Base-by-base conservation (phyloP, 2,888 invertebrate genomes). In the Sarcophaga rosellei region DNA sequence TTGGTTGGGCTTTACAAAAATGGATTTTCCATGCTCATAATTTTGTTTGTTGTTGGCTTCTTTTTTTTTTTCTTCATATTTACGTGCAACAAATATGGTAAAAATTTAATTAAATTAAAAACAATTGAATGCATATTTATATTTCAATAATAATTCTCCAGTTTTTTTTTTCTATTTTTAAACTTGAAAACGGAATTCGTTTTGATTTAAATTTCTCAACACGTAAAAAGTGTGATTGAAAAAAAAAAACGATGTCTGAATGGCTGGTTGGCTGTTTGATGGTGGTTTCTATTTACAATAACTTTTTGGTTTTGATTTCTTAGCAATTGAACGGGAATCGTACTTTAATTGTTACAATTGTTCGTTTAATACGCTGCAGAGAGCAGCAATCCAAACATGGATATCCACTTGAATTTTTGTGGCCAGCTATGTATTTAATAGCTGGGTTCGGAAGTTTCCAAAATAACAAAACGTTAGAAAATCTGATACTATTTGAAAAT, bases 291-390 rank as follows among this genome's bases (percentile, higher is more conserved):
- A 35, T 35, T 35, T 35, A 35, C 35, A 35, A 35, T 35, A 35
- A 35, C 1, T 35, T 35, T 35, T 35, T 35, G 8, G 8, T 35
- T 15, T 53, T 17, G 53, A 53, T 53, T 17, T 53, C 15, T 53
- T 15, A 53, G 5, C 15, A 15, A 53, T 15, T 53, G 12, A 17
- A 17, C n/a, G 53, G 53, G 3, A 53, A 15, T 1, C 4, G 4
- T 89, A 90, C 89, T 90, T 90, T 90, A 91, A 90, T 91, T 91
- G 91, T 90, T 90, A 89, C 89, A 90, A 90, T 91, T 91, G 91
- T 90, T 90, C 89, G 35, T 2, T 35, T 35, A 35, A 35, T 35
- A 35, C 10, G 35, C 0, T 35, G 10, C 35, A 8, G 35, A 35
- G 0, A 2, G 35, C 10, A 35, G 35, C 8, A 35, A 35, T 35